phyloP scores from a whole-genome alignment of 2,888 invertebrate genomes.

The Pemphredon lugubris region DNA sequence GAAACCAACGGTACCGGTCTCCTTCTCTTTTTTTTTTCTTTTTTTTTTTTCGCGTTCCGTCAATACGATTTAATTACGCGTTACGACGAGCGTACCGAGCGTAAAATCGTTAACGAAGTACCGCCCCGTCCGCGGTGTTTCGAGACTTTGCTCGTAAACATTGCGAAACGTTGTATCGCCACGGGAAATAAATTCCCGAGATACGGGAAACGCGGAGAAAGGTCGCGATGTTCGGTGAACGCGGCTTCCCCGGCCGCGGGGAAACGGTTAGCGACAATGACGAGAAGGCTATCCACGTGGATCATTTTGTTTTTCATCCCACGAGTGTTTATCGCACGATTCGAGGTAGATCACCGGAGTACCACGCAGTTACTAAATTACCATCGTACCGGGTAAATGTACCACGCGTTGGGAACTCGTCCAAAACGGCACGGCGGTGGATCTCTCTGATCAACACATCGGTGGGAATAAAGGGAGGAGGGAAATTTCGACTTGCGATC shows the following conservation, averaged over 20 bases:
- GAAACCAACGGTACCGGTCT: too few relatives aligned
- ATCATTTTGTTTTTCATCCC: not conserved
- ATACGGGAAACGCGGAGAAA: too few relatives aligned
- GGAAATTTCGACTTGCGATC: not conserved
- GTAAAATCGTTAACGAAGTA: not conserved
- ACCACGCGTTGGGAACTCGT: slow-evolving; percentile 35
- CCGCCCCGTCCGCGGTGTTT: not conserved
- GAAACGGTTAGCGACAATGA: not conserved
- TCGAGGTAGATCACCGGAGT: slow-evolving; percentile 19
- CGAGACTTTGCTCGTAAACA: too few relatives aligned
- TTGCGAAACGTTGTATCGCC: too few relatives aligned
- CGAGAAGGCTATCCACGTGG: too few relatives aligned
- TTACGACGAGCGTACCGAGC: not conserved
- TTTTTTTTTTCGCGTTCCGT: too few relatives aligned
- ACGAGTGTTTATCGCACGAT: slow-evolving; percentile 32
- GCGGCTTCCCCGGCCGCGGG: too few relatives aligned
- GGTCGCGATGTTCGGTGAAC: too few relatives aligned
- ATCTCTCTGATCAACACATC: slow-evolving; percentile 11
- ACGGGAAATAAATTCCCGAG: too few relatives aligned
- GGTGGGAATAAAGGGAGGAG: not conserved
- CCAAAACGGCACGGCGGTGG: not conserved
- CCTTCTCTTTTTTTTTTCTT: too few relatives aligned
- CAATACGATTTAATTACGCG: slow-evolving; percentile 21
- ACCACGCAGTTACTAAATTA: slow-evolving; percentile 52
- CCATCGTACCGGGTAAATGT: slow-evolving; percentile 37